A percentile compares a stretch with the other conserved stretches of the same genome.
Conservation (phyloP, 2,888 invertebrate species). For the Caenorhabditis zanzibari region DNA sequence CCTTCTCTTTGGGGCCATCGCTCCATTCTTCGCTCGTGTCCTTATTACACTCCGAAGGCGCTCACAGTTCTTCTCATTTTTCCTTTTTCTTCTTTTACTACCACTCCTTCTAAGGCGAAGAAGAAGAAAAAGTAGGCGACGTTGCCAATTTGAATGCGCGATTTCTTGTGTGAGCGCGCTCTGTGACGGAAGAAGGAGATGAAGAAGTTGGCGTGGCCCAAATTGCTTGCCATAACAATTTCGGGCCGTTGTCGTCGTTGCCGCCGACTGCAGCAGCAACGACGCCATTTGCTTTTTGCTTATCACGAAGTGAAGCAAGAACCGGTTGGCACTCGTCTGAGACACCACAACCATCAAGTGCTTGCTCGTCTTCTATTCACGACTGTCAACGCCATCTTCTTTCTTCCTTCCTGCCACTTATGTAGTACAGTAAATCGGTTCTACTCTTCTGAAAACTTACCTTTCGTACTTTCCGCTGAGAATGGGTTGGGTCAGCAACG, state of each 20-base stretch:
- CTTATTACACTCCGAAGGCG: constrained; percentile 55
- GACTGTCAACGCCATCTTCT: constrained; percentile 46
- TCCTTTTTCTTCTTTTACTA: constrained; percentile 32
- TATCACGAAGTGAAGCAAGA: constrained; percentile 63
- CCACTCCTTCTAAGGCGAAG: constrained; percentile 18
- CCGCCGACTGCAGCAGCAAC: constrained; percentile 41
- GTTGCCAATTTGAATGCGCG: constrained; percentile 62
- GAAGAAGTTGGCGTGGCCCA: constrained; percentile 39
- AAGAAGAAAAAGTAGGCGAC: constrained; percentile 15
- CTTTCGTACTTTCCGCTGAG: background rate
- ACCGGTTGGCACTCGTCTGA: constrained; percentile 60
- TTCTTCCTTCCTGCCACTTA: constrained; percentile 28
- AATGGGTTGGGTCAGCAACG: background rate
- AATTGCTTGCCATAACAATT: constrained; percentile 65
- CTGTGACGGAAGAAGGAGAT: constrained; percentile 34
- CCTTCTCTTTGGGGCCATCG: constrained; percentile 54
- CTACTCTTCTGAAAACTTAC: constrained; percentile 24
- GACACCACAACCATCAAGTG: constrained; percentile 56
- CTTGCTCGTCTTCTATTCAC: constrained; percentile 53
- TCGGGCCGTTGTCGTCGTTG: constrained; percentile 45
- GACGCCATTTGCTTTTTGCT: constrained; percentile 63
- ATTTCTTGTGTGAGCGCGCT: constrained; percentile 54
- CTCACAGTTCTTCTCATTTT: constrained; percentile 54
- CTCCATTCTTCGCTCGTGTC: constrained; percentile 51
- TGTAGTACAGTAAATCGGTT: constrained; percentile 39